These are phyloP conservation scores for Sapajus apella DNA, from an alignment of 2,113 vertebrate genomes.

Conservation along the genomic window DNA sequence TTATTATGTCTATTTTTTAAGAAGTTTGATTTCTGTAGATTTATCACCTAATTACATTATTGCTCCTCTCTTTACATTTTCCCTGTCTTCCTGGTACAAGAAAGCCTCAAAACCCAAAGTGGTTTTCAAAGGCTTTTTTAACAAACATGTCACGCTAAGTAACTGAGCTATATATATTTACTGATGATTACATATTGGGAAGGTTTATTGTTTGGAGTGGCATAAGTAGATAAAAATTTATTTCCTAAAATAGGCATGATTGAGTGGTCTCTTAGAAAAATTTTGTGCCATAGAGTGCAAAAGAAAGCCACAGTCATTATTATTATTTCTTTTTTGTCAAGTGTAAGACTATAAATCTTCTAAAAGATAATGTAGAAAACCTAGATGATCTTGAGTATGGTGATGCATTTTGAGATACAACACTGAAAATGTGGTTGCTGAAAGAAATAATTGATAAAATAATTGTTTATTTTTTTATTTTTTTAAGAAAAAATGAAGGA, in stretches of 20 bases:
- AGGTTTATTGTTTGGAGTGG: slow-evolving; percentile 14
- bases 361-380: neutral
- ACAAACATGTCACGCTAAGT: neutral
- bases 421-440: neutral
- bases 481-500: too few species aligned
- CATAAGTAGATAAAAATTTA: slow-evolving; percentile 17
- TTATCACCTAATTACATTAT: neutral
- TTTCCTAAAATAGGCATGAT: neutral
- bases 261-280: neutral
- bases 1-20: neutral
- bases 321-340: neutral
- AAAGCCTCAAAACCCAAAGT: neutral
- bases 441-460: neutral
- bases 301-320: neutral
- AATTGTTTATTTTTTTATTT: neutral
- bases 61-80: neutral
- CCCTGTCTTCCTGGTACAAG: neutral
- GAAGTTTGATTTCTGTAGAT: neutral
- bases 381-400: neutral
- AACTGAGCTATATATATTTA: slow-evolving; percentile 31
- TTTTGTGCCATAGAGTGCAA: neutral
- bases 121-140: neutral
- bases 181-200: neutral
- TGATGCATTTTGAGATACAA: neutral
- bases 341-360: neutral